Evolutionary conservation across 2,113 vertebrate genomes (phyloP).

Genomic region (Gnathonemus longibarbis): DNA sequence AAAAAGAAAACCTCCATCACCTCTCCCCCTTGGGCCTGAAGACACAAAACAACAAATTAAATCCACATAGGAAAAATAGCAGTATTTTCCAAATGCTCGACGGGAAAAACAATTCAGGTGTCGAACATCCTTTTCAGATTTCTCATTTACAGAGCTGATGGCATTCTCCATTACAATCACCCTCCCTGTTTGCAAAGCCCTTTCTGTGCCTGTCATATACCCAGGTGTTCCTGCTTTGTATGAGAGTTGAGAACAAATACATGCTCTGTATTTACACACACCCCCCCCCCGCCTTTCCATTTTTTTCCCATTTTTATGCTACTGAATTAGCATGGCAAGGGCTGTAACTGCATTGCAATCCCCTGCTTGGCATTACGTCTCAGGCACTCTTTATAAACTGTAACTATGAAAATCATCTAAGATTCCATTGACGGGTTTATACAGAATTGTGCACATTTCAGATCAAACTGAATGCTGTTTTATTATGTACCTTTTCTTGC

Average conservation of each 20-base stretch:
- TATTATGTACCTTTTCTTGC: not conserved
- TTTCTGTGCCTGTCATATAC: not conserved
- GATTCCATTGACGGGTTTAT: not conserved
- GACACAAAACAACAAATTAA: slow-evolving; percentile 1
- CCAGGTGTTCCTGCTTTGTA: not conserved
- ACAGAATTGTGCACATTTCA: not conserved
- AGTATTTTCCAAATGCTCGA: not conserved
- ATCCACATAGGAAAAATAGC: not conserved
- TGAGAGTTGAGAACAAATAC: not conserved
- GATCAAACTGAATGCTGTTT: not conserved
- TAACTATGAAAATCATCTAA: not conserved
- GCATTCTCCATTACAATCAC: not conserved
- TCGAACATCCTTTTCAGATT: not conserved
- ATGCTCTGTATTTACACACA: not conserved
- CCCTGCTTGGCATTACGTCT: not conserved
- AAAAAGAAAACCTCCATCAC: not conserved
- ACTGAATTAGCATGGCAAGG: not conserved
- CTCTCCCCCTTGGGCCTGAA: not conserved
- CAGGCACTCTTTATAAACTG: not conserved
- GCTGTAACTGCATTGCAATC: not conserved
- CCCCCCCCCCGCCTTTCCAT: not conserved
- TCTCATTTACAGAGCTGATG: not conserved
- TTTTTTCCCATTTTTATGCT: not conserved
- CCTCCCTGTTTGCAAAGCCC: not conserved
- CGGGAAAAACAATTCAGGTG: not conserved